Evolutionary conservation across 2,113 vertebrate species (phyloP).

Genomic region (Seriola quinqueradiata): DNA sequence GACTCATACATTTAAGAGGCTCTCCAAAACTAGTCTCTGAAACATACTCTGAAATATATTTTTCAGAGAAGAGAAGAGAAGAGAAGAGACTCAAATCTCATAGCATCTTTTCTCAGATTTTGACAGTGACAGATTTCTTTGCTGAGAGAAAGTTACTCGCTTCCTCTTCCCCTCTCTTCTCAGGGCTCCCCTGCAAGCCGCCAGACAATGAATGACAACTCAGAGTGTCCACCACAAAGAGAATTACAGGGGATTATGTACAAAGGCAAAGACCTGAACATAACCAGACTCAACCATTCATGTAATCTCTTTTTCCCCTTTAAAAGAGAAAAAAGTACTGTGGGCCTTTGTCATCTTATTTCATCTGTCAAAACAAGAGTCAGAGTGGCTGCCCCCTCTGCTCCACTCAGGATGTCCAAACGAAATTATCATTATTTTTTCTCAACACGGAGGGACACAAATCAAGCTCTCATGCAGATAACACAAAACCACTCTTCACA

Average conservation of each 20-base stretch:
- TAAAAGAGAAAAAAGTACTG: slow-evolving; percentile 23
- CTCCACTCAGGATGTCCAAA: slow-evolving; percentile 22
- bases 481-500: slow-evolving; percentile 30
- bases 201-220: slow-evolving; percentile 67
- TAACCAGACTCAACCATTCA: slow-evolving; percentile 68
- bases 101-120: slow-evolving; percentile 1
- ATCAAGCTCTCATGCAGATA: slow-evolving; percentile 15
- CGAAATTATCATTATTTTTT: slow-evolving; percentile 15
- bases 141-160: slow-evolving; percentile 4
- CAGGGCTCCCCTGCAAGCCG: slow-evolving; percentile 36
- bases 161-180: slow-evolving; percentile 34
- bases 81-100: neutral
- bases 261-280: slow-evolving; percentile 66
- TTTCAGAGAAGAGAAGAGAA: neutral
- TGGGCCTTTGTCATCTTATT: neutral
- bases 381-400: slow-evolving; percentile 19
- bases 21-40: neutral
- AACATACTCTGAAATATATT: neutral
- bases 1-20: neutral
- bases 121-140: slow-evolving; percentile 20
- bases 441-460: slow-evolving; percentile 19
- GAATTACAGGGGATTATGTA: slow-evolving; percentile 80
- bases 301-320: slow-evolving; percentile 71
- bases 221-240: slow-evolving; percentile 71
- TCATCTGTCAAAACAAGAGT: slow-evolving; percentile 11